Evolutionary conservation across 2,797 vertebrate genomes (phyloP).

Genomic region (Megalops cyprinoides): DNA sequence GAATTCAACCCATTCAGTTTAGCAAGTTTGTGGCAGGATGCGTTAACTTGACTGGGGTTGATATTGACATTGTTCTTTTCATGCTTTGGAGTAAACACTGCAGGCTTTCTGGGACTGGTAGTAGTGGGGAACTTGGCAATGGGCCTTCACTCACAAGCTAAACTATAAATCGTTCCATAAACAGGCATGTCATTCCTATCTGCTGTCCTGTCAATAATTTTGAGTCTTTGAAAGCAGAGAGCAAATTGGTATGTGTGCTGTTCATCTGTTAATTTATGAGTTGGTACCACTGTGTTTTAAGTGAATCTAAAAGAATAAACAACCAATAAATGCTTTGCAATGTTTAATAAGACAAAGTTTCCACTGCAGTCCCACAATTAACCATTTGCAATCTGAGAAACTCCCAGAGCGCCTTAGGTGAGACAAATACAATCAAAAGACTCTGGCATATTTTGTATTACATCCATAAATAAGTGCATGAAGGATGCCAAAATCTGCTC

Average conservation of each 20-base stretch:
- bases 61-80: constrained; percentile 15
- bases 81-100: background rate
- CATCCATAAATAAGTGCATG: too few relatives aligned
- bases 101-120: background rate
- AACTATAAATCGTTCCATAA: constrained; percentile 17
- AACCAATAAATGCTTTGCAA: too few relatives aligned
- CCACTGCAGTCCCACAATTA: background rate
- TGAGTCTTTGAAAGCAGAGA: background rate
- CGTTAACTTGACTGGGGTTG: background rate
- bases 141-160: background rate
- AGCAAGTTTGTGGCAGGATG: background rate
- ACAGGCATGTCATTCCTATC: background rate
- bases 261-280: constrained; percentile 1
- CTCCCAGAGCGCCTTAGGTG: too few relatives aligned
- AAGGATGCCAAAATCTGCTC: background rate
- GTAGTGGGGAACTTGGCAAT: background rate
- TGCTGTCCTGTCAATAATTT: constrained; percentile 1
- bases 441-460: too few relatives aligned
- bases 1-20: background rate
- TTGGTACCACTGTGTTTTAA: background rate
- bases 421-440: too few relatives aligned
- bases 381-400: background rate
- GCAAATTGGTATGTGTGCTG: background rate
- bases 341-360: too few relatives aligned
- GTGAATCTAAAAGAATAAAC: background rate